Percentiles rank a stretch among this genome's conserved stretches.
Evolutionary conservation across 64 coral and sea anemone species (phyloP).

Genomic region (Pachyseris speciosa): DNA sequence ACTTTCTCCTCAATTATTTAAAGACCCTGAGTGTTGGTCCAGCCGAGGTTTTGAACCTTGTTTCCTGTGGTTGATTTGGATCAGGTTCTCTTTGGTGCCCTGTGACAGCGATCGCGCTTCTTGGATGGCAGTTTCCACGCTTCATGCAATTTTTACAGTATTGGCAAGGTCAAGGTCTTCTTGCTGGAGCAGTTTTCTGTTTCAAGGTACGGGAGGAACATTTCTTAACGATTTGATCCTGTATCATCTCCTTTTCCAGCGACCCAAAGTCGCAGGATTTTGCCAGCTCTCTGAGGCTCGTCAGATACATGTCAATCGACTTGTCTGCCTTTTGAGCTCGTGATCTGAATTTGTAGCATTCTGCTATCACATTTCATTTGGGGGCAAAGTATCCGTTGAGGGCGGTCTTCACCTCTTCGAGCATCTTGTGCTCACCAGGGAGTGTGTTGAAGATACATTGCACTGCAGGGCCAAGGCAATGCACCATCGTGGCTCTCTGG

Average conservation of each 20-base stretch:
- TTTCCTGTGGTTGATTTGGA: not conserved
- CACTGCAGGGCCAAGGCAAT: slow-evolving; percentile 18
- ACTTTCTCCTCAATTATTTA: too few relatives aligned
- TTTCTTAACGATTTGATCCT: slow-evolving; percentile 21
- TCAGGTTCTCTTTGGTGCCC: slow-evolving; percentile 24
- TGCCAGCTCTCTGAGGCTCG: not conserved
- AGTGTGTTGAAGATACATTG: slow-evolving; percentile 60
- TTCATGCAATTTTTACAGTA: not conserved
- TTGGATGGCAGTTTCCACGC: not conserved
- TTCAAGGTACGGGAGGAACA: not conserved
- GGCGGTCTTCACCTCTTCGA: not conserved
- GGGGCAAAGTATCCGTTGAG: slow-evolving; percentile 18
- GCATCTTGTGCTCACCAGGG: slow-evolving; percentile 3
- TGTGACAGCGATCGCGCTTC: not conserved
- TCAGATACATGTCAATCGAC: not conserved
- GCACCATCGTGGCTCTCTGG: slow-evolving; percentile 14
- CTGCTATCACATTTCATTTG: slow-evolving; percentile 24
- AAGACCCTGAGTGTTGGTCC: too few relatives aligned
- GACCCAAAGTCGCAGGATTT: slow-evolving; percentile 25
- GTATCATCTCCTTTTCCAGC: slow-evolving; percentile 31
- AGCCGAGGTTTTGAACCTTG: too few relatives aligned
- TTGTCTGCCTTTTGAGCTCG: not conserved
- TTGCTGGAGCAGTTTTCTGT: slow-evolving; percentile 25
- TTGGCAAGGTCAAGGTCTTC: not conserved
- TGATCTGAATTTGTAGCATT: slow-evolving; percentile 52